phyloP scores from a whole-genome alignment of 2,113 vertebrate species.

The Urocynchramus pylzowi region DNA sequence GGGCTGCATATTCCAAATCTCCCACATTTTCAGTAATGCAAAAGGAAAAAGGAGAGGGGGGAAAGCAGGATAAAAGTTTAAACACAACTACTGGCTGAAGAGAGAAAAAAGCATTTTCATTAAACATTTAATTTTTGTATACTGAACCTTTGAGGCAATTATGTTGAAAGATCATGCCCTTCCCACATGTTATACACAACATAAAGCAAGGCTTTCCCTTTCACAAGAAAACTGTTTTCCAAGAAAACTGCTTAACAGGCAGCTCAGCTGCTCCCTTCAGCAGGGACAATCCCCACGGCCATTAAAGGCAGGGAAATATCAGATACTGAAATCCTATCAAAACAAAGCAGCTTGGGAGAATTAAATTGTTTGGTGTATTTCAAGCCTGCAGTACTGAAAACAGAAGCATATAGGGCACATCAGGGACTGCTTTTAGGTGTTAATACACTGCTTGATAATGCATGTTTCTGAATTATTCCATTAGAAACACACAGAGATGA shows the following conservation, averaged over 20 bases:
- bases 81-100: background rate
- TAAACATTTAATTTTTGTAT: background rate
- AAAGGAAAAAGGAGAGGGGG: accelerated
- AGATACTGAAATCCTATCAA: conserved; percentile 17
- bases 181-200: background rate
- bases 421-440: background rate
- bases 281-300: background rate
- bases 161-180: background rate
- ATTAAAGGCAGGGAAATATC: background rate
- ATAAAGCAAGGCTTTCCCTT: background rate
- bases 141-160: background rate
- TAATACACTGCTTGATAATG: background rate
- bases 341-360: conserved; percentile 47
- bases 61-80: background rate
- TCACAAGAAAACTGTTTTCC: background rate
- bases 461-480: background rate
- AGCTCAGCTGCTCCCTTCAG: conserved; percentile 20
- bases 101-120: background rate
- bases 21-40: background rate
- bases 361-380: conserved; percentile 19
- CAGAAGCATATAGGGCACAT: background rate
- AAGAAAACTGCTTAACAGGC: conserved; percentile 27
- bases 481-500: background rate
- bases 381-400: background rate
- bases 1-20: background rate